Conservation (phyloP, 1,140 invertebrate genomes). For the Odontomachus brunneus region DNA sequence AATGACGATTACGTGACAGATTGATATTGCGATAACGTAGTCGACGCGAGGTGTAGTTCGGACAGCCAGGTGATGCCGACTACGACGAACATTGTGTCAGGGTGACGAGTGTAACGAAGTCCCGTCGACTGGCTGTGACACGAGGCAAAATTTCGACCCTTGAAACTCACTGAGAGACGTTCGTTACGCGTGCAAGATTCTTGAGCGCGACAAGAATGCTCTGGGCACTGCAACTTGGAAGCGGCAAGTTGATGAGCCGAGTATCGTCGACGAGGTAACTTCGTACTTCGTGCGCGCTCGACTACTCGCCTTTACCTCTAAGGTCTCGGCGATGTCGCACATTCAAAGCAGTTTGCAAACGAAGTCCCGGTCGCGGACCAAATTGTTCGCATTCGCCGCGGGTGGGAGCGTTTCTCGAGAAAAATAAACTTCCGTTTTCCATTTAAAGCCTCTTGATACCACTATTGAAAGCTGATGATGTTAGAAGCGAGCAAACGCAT, state of each 20-base stretch:
- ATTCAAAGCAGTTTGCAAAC: slow-evolving; percentile 36
- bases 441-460: no score
- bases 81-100: background rate
- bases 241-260: slow-evolving; percentile 52
- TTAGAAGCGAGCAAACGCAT: no score
- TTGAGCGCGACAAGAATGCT: slow-evolving; percentile 55
- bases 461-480: no score
- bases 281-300: slow-evolving; percentile 26
- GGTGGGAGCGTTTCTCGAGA: background rate
- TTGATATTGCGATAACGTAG: background rate
- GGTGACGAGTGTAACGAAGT: slow-evolving; percentile 34
- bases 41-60: background rate
- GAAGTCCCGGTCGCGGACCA: background rate
- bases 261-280: slow-evolving; percentile 47
- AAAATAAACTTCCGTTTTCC: background rate
- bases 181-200: slow-evolving; percentile 60
- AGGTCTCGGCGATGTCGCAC: slow-evolving; percentile 10
- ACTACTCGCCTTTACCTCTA: slow-evolving; percentile 43
- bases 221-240: slow-evolving; percentile 38
- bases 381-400: slow-evolving; percentile 33
- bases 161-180: slow-evolving; percentile 57
- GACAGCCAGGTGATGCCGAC: slow-evolving; percentile 11
- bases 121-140: background rate
- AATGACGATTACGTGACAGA: background rate
- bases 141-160: slow-evolving; percentile 52